These are phyloP conservation scores for Holocentrus rufus DNA, from an alignment of 2,797 vertebrate species.

Conservation along the genomic window DNA sequence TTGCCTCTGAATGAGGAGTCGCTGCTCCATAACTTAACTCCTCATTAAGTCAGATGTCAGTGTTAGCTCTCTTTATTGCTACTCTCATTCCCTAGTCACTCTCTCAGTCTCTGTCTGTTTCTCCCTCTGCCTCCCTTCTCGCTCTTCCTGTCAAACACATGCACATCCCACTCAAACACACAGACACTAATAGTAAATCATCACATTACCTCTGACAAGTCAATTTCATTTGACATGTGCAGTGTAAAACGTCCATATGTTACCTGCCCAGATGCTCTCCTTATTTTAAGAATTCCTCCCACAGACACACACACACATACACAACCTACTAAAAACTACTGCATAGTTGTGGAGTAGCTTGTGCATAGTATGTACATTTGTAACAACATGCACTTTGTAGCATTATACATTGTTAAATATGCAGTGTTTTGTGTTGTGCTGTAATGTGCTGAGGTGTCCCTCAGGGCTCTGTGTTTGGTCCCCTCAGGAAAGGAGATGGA, in stretches of 20 bases:
- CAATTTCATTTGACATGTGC: constrained; percentile 17
- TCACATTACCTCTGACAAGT: not conserved
- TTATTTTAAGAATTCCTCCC: no score
- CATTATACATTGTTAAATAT: not conserved
- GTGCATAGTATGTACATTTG: not conserved
- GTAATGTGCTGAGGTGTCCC: constrained; percentile 5
- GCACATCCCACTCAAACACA: not conserved
- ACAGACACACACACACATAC: no score
- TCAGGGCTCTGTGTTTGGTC: constrained; percentile 53
- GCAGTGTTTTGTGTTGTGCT: not conserved
- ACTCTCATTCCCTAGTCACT: not conserved
- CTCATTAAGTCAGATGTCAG: constrained; percentile 46
- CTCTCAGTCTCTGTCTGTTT: constrained; percentile 19
- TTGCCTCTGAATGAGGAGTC: constrained; percentile 27
- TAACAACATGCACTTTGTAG: not conserved
- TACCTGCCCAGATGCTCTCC: no score
- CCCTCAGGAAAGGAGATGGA: constrained; percentile 83
- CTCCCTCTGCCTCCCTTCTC: not conserved
- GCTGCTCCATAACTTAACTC: constrained; percentile 29
- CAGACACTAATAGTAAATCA: not conserved
- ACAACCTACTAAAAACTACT: no score
- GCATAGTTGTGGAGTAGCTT: no score
- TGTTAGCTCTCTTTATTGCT: constrained; percentile 11
- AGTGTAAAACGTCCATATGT: constrained; percentile 1
- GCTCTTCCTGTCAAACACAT: not conserved